These are phyloP conservation scores for Ascidia mentula DNA, from an alignment of 23 tunicate species.

Conservation along the genomic window DNA sequence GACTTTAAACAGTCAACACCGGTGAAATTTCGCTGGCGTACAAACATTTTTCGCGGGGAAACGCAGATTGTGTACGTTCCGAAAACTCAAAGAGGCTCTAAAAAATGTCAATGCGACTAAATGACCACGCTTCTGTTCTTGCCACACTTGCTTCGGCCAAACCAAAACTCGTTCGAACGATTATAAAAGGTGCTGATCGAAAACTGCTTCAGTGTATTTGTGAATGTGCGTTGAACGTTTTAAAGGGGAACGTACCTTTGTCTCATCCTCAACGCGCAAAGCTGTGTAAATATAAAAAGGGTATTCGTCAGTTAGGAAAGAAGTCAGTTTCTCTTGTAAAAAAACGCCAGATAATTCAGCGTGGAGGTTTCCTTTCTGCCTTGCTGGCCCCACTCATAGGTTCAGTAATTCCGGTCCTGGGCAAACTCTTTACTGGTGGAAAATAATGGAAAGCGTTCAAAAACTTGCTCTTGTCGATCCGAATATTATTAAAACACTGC, in stretches of 20 bases:
- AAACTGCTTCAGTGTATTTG: neutral
- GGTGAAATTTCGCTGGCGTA: neutral
- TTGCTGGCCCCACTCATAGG: neutral
- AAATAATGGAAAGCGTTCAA: neutral
- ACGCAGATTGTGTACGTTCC: neutral
- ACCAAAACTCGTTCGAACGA: neutral
- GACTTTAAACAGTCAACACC: conserved; percentile 2
- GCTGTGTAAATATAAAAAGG: neutral
- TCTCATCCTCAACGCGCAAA: neutral
- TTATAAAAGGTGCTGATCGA: conserved; percentile 6
- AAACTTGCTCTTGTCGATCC: neutral
- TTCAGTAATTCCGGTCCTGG: neutral
- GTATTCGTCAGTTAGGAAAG: neutral
- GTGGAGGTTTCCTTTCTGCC: conserved; percentile 4
- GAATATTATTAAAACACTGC: neutral
- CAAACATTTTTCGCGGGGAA: conserved; percentile 8
- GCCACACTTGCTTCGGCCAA: neutral
- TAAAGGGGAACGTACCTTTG: neutral
- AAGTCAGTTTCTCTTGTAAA: neutral
- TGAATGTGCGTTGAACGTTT: neutral
- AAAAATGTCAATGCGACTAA: neutral
- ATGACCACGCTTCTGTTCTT: neutral
- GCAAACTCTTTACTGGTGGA: neutral
- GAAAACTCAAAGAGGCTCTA: too few species aligned
- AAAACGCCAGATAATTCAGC: neutral